These are phyloP conservation scores for Alosa sapidissima DNA, from an alignment of 2,797 vertebrate genomes.

Conservation along the genomic window DNA sequence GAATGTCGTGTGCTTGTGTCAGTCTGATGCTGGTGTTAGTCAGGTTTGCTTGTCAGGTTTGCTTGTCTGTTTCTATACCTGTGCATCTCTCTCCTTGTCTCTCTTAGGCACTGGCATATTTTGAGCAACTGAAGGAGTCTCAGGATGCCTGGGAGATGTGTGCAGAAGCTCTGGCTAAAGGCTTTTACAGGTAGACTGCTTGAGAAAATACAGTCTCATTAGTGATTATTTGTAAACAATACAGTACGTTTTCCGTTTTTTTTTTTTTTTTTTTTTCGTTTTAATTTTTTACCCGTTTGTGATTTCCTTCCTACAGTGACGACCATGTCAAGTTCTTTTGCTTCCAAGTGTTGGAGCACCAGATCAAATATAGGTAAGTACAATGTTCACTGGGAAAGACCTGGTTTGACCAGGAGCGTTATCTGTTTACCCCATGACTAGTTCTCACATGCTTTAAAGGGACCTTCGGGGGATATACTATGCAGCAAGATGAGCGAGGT, in stretches of 20 bases:
- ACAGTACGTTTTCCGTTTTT: neutral
- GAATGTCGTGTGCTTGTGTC: slow-evolving; percentile 14
- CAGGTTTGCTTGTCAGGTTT: neutral
- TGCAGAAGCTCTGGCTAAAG: slow-evolving; percentile 90
- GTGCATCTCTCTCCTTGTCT: neutral
- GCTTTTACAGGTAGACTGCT: slow-evolving; percentile 83
- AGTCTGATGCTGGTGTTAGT: neutral
- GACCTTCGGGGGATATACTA: neutral
- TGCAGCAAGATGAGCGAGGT: no score
- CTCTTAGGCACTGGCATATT: slow-evolving; percentile 90
- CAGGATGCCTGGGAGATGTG: slow-evolving; percentile 96
- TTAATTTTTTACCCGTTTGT: neutral
- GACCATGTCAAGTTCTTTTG: slow-evolving; percentile 99
- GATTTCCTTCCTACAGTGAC: slow-evolving; percentile 75
- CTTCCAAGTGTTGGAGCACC: slow-evolving; percentile 97
- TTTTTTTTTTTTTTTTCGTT: neutral
- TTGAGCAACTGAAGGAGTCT: slow-evolving; percentile 96
- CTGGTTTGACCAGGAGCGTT: neutral
- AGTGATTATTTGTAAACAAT: neutral
- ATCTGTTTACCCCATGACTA: neutral
- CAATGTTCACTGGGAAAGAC: neutral
- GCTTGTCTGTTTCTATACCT: neutral
- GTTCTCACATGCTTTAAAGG: neutral
- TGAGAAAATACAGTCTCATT: neutral
- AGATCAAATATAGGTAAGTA: slow-evolving; percentile 94